A percentile compares a stretch with the other conserved stretches of the same genome.
Evolutionary conservation across 1,140 invertebrate genomes (phyloP).

Genomic region (Macrocentrus cingulum): DNA sequence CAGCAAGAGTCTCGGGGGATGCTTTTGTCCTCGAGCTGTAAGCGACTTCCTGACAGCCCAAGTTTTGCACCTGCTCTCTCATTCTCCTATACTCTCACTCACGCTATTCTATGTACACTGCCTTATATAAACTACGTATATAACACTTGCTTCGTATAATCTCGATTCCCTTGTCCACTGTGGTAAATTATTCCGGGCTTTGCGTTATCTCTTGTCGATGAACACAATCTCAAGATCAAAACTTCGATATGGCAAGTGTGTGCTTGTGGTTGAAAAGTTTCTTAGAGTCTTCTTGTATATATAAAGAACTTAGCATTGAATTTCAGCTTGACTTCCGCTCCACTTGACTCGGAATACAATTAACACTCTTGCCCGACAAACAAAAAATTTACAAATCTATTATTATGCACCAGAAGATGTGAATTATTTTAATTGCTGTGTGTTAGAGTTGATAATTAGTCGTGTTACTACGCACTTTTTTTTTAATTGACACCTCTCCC

Average conservation of each 20-base stretch:
- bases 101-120: not conserved
- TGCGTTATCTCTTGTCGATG: slow-evolving; percentile 23
- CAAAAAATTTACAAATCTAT: not conserved
- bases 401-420: too few species aligned
- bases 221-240: slow-evolving; percentile 39
- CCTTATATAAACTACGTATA: not conserved
- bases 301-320: not conserved
- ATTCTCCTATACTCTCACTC: slow-evolving; percentile 28
- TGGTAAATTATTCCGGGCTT: slow-evolving; percentile 14
- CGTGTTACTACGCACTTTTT: too few species aligned
- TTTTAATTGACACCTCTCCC: too few species aligned
- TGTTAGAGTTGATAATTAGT: too few species aligned
- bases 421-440: too few species aligned
- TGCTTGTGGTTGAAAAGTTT: not conserved
- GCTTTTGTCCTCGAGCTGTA: slow-evolving; percentile 59
- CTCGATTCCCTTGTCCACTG: slow-evolving; percentile 35
- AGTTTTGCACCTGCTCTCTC: slow-evolving; percentile 58
- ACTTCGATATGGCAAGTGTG: slow-evolving; percentile 20
- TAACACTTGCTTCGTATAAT: slow-evolving; percentile 31
- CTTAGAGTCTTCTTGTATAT: not conserved
- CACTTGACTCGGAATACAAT: too few species aligned
- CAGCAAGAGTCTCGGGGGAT: slow-evolving; percentile 54
- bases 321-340: too few species aligned
- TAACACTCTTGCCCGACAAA: not conserved
- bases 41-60: slow-evolving; percentile 60